Base-by-base conservation (phyloP, 1,140 invertebrate species). In the Macrobrachium rosenbergii region DNA sequence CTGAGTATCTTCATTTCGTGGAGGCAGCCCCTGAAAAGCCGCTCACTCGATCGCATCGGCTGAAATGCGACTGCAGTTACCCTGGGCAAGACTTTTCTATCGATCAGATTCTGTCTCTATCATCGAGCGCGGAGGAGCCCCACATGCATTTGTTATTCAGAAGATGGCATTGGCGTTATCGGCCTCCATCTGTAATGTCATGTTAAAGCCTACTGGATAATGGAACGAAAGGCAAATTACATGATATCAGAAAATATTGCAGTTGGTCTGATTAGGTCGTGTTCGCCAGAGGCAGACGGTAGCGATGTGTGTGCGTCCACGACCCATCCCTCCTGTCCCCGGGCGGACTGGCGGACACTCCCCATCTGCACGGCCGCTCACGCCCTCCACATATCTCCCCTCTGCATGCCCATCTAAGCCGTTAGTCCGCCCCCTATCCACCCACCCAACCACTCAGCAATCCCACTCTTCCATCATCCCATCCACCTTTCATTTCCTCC, bases 181-280 rank as follows among this genome's bases (percentile, higher is more conserved):
- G 19, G 59, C 19, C 73, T 14, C 37, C 78, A 43, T 63, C 78
- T 37, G 21, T 80, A 80, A 80, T 80, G 78, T 80, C 78, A 80
- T 80, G 78, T 80, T 80, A 80, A 80, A 60, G 78, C 62, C 45
- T 80, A 63, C 78, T 80, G 78, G 37, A 80, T 80, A 80, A 80
- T 80, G 78, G 78, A 80, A 80, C 78, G 78, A 80, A 80, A 64
- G 59, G 78, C n/a, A 80, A 80, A 80, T 80, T 80, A 43, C 62
- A 80, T 62, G 78, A 80, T 80, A 80, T 80, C 78, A 63, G 78
- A 80, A 80, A 80, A 80, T 80, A 80, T 80, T 63, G 78, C 21
- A 80, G 60, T 62, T 59, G 78, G 59, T 63, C 59, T 80, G 78
- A 80, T 80, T 59, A 80, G 45, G 78, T 80, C 78, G 78, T 80